A percentile compares a stretch with the other conserved stretches of the same genome.
phyloP scores from a whole-genome alignment of 1,140 invertebrate genomes.

The Aphelenchoides fujianensis region DNA sequence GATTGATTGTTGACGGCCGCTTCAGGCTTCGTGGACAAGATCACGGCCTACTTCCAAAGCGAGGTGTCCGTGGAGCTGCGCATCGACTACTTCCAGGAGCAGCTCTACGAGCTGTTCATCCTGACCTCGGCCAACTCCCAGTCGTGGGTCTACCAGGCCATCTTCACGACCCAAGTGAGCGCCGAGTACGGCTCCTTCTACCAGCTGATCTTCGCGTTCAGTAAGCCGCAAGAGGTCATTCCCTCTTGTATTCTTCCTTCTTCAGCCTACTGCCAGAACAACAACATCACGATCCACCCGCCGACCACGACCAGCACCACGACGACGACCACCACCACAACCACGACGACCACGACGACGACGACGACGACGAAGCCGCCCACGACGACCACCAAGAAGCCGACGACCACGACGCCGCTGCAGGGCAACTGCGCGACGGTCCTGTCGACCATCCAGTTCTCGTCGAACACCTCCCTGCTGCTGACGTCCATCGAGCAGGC shows the following conservation, averaged over 20 bases:
- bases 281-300: no score
- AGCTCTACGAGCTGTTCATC: constrained; percentile 4
- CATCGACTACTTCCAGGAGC: background rate
- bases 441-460: background rate
- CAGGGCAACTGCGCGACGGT: background rate
- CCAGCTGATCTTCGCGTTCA: constrained; percentile 15
- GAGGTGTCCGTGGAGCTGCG: constrained; percentile 10
- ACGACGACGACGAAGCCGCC: background rate
- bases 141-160: background rate
- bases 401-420: background rate
- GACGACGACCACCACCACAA: background rate
- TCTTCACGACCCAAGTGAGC: constrained; percentile 3
- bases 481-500: background rate
- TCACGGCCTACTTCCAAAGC: background rate
- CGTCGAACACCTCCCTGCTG: background rate
- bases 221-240: no score
- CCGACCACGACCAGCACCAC: background rate
- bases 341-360: background rate
- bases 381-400: background rate
- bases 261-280: no score
- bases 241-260: no score
- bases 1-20: background rate
- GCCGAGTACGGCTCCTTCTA: background rate
- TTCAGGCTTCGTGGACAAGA: background rate
- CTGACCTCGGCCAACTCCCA: no score